These are phyloP conservation scores for Sturmia bella DNA, from an alignment of 2,888 invertebrate species.

Conservation along the genomic window DNA sequence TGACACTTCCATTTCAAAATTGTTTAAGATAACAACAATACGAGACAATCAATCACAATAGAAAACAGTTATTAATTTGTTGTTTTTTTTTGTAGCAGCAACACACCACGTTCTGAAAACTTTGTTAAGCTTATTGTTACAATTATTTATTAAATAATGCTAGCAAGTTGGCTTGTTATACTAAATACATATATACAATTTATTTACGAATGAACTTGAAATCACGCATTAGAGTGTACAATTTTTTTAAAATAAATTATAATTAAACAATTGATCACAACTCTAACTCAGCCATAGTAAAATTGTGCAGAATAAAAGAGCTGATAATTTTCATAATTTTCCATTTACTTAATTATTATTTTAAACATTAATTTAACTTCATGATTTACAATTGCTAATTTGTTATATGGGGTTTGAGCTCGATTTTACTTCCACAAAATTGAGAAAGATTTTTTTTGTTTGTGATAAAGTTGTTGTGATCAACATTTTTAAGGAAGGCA, in stretches of 20 bases:
- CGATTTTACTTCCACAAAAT: no score
- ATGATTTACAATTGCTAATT: no score
- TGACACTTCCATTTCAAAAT: constrained; percentile 42
- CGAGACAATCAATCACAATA: constrained; percentile 42
- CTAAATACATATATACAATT: no score
- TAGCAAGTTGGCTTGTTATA: background rate
- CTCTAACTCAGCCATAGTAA: no score
- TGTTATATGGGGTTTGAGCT: no score
- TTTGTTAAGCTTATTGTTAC: background rate
- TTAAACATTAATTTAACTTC: no score
- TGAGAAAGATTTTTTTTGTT: no score
- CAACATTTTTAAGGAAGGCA: no score
- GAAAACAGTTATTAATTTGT: constrained; percentile 22
- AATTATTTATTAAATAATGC: background rate
- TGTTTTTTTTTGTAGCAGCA: no score
- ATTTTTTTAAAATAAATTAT: background rate
- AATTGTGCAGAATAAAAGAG: background rate
- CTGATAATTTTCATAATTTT: no score
- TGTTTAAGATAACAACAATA: constrained; percentile 2
- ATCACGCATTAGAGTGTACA: constrained; percentile 57
- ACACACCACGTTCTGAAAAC: background rate
- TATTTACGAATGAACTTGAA: constrained; percentile 54
- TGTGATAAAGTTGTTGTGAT: no score
- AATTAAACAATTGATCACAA: background rate
- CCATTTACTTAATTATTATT: background rate